Conservation (phyloP, 2,888 invertebrate species). For the Drosophila colorata region DNA sequence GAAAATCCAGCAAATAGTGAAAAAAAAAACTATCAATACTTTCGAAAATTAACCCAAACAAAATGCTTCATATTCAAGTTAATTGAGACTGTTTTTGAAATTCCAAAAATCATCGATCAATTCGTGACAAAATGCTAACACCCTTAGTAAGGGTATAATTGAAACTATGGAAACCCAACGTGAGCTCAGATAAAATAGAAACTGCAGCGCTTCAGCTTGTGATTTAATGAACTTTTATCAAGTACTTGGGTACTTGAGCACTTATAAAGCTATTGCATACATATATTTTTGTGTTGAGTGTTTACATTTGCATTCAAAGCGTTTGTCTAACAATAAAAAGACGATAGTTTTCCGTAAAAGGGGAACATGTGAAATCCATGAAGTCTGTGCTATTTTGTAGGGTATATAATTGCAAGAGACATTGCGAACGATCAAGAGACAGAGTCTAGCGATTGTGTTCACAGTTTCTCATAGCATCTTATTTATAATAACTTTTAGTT, state of each 20-base stretch:
- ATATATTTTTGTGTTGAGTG: background rate
- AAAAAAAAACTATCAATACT: too few species aligned
- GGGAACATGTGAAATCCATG: background rate
- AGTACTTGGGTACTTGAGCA: background rate
- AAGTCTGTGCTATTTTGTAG: background rate
- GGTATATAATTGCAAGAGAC: too few species aligned
- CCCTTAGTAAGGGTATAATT: background rate
- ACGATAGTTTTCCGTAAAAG: conserved; percentile 2
- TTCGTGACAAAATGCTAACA: too few species aligned
- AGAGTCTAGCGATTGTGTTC: background rate
- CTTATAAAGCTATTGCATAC: too few species aligned
- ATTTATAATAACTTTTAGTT: conserved; percentile 5
- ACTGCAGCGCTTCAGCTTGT: background rate
- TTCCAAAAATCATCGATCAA: too few species aligned
- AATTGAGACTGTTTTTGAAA: too few species aligned
- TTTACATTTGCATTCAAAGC: conserved; percentile 6
- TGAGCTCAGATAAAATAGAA: background rate
- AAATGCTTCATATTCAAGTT: too few species aligned
- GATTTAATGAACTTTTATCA: too few species aligned
- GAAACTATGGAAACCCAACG: background rate
- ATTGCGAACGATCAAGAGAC: background rate
- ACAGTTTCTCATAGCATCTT: background rate
- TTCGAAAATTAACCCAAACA: too few species aligned
- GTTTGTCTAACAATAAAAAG: conserved; percentile 1
- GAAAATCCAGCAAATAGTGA: too few species aligned